Conservation (phyloP, 2,113 vertebrate species). For the Xenopus tropicalis region UCB_Xtro_10.0 CM004444.2:82032501-82033000, state of each 20-base stretch:
- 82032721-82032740: slow-evolving; percentile 25
- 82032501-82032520: too few species aligned
- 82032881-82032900: background rate
- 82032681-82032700: slow-evolving; percentile 36
- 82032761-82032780: background rate
- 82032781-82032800: background rate
- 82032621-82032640: slow-evolving; percentile 43
- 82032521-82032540: slow-evolving; percentile 1
- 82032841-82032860: background rate
- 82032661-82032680: slow-evolving; percentile 37
- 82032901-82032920: background rate
- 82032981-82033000: too few species aligned
- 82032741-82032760: slow-evolving; percentile 22
- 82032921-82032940: background rate
- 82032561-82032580: slow-evolving; percentile 26
- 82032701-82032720: slow-evolving; percentile 30
- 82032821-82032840: background rate
- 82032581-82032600: slow-evolving; percentile 17
- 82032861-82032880: background rate
- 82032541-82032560: slow-evolving; percentile 29
- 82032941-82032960: background rate
- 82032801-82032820: background rate
- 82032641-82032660: slow-evolving; percentile 45
- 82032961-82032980: too few species aligned
- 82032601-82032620: slow-evolving; percentile 39